These are phyloP conservation scores for Apantesis nais DNA, from an alignment of 2,888 invertebrate genomes.

Conservation along the genomic window DNA sequence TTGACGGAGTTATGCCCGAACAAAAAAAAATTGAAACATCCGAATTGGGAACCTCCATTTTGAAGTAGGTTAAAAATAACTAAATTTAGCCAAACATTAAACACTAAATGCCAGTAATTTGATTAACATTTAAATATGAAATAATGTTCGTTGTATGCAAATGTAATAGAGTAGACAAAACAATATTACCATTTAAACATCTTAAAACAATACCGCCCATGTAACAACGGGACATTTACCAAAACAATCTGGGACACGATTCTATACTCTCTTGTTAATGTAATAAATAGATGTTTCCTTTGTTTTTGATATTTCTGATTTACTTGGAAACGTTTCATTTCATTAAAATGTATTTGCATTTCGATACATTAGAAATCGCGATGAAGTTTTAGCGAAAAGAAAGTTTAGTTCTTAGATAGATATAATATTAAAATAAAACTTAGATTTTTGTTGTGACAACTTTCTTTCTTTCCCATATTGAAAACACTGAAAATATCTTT, in stretches of 20 bases:
- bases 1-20: too few species aligned
- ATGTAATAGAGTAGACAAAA: conserved; percentile 47
- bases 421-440: background rate
- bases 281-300: conserved; percentile 18
- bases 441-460: background rate
- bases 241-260: conserved; percentile 35
- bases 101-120: conserved; percentile 45
- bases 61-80: conserved; percentile 19
- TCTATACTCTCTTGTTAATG: conserved; percentile 18
- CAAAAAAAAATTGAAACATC: too few species aligned
- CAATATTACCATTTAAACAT: conserved; percentile 50
- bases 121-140: conserved; percentile 50
- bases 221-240: conserved; percentile 40
- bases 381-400: background rate
- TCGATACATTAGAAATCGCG: conserved; percentile 1
- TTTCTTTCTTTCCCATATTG: background rate
- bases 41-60: too few species aligned
- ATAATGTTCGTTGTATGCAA: conserved; percentile 47
- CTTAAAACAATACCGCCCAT: conserved; percentile 49
- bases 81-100: conserved; percentile 38
- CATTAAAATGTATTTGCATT: conserved; percentile 12
- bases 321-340: conserved; percentile 13
- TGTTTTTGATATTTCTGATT: conserved; percentile 19
- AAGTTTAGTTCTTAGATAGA: background rate
- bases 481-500: too few species aligned